Percentiles rank a stretch among this genome's conserved stretches.
Evolutionary conservation across 2,888 invertebrate species (phyloP).

Genomic region (Nezara viridula): DNA sequence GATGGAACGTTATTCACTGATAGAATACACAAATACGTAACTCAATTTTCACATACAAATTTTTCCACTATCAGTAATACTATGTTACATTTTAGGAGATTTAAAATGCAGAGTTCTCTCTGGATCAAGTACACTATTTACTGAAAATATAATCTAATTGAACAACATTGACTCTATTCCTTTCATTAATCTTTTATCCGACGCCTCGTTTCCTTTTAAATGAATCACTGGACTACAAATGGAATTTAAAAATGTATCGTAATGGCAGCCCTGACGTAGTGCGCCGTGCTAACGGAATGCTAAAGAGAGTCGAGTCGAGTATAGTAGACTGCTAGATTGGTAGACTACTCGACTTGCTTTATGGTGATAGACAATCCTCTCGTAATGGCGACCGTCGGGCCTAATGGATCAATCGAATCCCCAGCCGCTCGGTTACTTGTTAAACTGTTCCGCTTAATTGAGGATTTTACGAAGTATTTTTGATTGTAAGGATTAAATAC

Average conservation of each 20-base stretch:
- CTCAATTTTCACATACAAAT: too few relatives aligned
- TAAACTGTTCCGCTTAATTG: neutral
- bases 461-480: too few relatives aligned
- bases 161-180: too few relatives aligned
- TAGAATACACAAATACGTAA: too few relatives aligned
- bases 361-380: neutral
- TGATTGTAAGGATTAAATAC: too few relatives aligned
- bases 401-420: slow-evolving; percentile 7
- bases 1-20: too few relatives aligned
- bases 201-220: neutral
- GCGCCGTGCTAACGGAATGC: neutral
- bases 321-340: neutral
- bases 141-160: too few relatives aligned
- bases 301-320: neutral
- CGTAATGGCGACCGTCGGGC: neutral
- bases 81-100: too few relatives aligned
- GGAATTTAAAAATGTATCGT: neutral
- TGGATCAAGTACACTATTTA: too few relatives aligned
- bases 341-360: neutral
- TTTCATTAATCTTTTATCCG: too few relatives aligned
- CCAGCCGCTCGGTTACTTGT: neutral
- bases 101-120: too few relatives aligned
- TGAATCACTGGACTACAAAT: neutral
- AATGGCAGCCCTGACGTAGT: neutral
- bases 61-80: too few relatives aligned